Evolutionary conservation across 2,797 vertebrate genomes (phyloP).

Genomic region (Hylomyscus alleni): DNA sequence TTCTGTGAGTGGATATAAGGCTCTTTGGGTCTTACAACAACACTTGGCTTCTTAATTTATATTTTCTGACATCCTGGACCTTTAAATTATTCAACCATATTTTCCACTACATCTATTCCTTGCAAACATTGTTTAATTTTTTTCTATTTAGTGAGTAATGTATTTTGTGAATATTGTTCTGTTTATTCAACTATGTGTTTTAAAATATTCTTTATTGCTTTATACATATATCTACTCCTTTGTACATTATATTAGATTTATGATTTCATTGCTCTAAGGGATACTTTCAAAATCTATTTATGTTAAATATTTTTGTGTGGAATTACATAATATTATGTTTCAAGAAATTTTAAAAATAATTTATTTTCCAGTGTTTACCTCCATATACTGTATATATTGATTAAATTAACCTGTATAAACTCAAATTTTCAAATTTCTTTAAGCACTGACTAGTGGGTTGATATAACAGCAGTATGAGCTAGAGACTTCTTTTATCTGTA

Average conservation of each 20-base stretch:
- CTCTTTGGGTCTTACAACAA: no score
- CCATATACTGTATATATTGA: not conserved
- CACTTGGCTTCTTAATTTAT: not conserved
- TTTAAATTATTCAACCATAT: not conserved
- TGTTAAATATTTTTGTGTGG: not conserved
- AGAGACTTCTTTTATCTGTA: not conserved
- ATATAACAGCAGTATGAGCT: not conserved
- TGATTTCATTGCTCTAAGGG: not conserved
- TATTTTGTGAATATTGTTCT: no score
- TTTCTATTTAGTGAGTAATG: not conserved
- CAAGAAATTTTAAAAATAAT: not conserved
- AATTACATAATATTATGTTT: not conserved
- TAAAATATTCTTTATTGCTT: not conserved
- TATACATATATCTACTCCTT: not conserved
- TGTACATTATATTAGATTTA: not conserved
- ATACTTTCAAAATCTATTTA: not conserved
- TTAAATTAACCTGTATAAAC: not conserved
- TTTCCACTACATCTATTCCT: not conserved
- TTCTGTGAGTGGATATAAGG: no score
- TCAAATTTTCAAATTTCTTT: not conserved
- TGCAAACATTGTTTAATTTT: not conserved
- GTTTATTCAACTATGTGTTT: not conserved
- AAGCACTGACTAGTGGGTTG: not conserved
- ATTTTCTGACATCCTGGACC: not conserved
- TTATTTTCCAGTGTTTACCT: not conserved